Evolutionary conservation across 2,888 invertebrate genomes (phyloP), one percentile per base, ranked within the genome.

Genomic region (Cryptocephalus moraei): DNA sequence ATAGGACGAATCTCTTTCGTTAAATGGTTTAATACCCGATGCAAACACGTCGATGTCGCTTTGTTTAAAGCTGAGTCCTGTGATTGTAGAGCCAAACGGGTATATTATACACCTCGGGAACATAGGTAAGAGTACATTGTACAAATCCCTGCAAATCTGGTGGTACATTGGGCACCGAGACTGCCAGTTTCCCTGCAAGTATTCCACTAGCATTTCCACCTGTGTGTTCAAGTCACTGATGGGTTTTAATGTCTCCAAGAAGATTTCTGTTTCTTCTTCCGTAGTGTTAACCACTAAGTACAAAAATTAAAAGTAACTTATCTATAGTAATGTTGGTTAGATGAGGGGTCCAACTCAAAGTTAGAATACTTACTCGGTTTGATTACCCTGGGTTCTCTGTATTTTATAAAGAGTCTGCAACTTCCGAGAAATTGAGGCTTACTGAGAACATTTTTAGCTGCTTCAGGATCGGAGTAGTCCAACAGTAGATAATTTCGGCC

Each of bases 11-110:
- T 62, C 59, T 22, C 61, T 56, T 39, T 59, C 60, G 39, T 54
- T 52, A 13, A 58, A 50, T 33, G 48, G 41, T 6, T 62, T 65
- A 53, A 75, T 73, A 13, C 79, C 66, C 45, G 73, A 66, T 32
- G 86, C 65, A 66, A 75, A 86, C 59, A 86, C 75, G 67, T 89
- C 88, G 9, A 87, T 76, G 68, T 89, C 88, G 62, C 86, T 85
- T 31, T 73, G 75, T 62, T 76, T 78, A 48, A 85, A 78, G 41
- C 81, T 80, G 43, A 89, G 70, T 3, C 84, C 84, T 1, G 81
- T 85, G 1, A 82, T 75, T 33, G 83, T 79, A 0, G 89, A 89
- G 3, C 90, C 89, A 69, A 86, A 90, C 3, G 81, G 79, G 49
- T 73, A 65, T 4, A 76, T 71, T 4, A n/a, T n/a, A 12, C 36